Evolutionary conservation across 2,113 vertebrate genomes (phyloP), one percentile per base, ranked within the genome.

Genomic region (Empidonax alnorum): DNA sequence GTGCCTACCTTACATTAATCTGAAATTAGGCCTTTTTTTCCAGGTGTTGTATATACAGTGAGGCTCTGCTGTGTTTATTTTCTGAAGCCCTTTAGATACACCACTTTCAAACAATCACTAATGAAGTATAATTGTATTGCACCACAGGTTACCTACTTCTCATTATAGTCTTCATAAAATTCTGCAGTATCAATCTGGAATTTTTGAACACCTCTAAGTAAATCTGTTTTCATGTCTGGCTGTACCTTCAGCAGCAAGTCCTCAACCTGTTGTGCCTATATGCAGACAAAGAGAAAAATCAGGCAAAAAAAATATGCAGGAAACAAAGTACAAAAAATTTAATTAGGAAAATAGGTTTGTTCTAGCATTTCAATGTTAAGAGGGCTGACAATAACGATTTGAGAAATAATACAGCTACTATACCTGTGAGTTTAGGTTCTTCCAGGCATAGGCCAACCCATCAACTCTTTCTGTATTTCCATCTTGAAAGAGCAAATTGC

Each of bases 371-470:
- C 55, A 76, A 28, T 35, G 55, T 58, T 71, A 44, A 75, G 62
- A 82, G 69, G 14, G 4, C 7, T 77, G 33, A 71, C 12, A 84
- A 53, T 31, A 44, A 58, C 17, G 2, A 83, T 52, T 72, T 73
- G 18, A 88, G 24, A 79, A 86, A 86, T 31, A 80, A 44, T 28
- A 78, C 3, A 55, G 42, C 28, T 76, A 28, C 4, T 10, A 41
- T 95, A 99, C 98, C 98, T 98, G 97, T 27, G 88, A 68, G 23
- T 93, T 97, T 75, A 99, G 97, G 90, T 95, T 98, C 28, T 97
- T 98, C 98, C 98, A 99, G 76, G 96, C 97, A 90, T 99, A 99
- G 35, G 96, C 96, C 83, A 99, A 97, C 10, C 98, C 97, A 83
- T 99, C 98, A 49, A 98, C 97, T 33, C 95, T 98, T 89, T 99